phyloP scores from a whole-genome alignment of 2,797 vertebrate genomes.

The Trachops cirrhosus region DNA sequence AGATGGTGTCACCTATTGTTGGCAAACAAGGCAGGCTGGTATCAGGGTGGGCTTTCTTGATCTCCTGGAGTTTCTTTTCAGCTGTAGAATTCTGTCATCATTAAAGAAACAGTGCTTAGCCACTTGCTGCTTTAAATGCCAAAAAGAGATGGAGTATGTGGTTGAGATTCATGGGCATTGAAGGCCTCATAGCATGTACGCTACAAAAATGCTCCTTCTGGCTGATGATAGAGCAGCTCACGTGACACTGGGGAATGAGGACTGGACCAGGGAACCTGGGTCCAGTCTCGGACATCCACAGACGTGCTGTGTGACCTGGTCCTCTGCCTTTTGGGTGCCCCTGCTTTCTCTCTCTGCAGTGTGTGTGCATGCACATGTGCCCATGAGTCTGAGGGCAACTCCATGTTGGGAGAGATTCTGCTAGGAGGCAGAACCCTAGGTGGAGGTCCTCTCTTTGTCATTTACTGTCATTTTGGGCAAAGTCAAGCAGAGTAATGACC shows the following conservation, averaged over 20 bases:
- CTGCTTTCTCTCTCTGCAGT: neutral
- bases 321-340: neutral
- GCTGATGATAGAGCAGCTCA: neutral
- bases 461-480: neutral
- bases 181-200: neutral
- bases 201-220: neutral
- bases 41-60: neutral
- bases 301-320: neutral
- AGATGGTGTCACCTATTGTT: neutral
- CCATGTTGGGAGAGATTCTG: neutral
- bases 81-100: neutral
- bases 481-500: neutral
- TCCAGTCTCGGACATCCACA: neutral
- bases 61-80: conserved; percentile 10
- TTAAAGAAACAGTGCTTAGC: neutral
- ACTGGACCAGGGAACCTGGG: neutral
- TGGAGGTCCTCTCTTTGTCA: neutral
- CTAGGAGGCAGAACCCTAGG: neutral
- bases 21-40: neutral
- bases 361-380: neutral
- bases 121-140: neutral
- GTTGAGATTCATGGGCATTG: neutral
- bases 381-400: neutral
- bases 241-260: neutral
- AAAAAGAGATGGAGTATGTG: neutral